Evolutionary conservation across 1,140 invertebrate genomes (phyloP).

Genomic region (Vanessa tameamea): DNA sequence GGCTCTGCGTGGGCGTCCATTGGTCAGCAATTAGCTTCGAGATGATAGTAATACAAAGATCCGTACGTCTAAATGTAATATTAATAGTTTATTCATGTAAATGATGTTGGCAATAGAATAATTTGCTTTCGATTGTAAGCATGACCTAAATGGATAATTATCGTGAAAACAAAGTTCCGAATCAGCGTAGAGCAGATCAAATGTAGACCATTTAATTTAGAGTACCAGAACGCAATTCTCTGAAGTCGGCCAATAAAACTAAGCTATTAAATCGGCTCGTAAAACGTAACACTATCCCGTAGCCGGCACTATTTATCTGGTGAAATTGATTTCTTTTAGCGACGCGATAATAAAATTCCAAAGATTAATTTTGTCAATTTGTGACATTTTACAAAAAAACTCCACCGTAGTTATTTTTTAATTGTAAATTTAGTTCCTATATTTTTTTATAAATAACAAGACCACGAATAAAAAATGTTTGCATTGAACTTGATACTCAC

Average conservation of each 20-base stretch:
- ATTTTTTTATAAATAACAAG: too few relatives aligned
- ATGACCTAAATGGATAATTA: not conserved
- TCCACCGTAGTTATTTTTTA: not conserved
- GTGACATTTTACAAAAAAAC: not conserved
- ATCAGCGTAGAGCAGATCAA: not conserved
- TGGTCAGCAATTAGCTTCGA: conserved; percentile 36
- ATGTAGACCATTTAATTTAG: conserved; percentile 37
- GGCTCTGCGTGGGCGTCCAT: conserved; percentile 64
- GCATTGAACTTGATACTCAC: too few relatives aligned
- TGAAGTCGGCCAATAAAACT: conserved; percentile 52
- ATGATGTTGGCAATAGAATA: not conserved
- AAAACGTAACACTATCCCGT: conserved; percentile 69
- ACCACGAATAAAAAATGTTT: too few relatives aligned
- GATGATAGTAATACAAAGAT: conserved; percentile 13
- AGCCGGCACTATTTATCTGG: conserved; percentile 54
- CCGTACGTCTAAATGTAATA: not conserved
- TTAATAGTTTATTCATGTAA: conserved; percentile 3
- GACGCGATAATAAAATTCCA: not conserved
- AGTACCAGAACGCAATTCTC: conserved; percentile 49
- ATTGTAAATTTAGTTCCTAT: too few relatives aligned
- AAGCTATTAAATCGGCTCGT: conserved; percentile 54
- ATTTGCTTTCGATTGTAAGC: not conserved
- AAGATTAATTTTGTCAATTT: not conserved
- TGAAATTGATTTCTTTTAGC: conserved; percentile 57
- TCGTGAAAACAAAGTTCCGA: not conserved